Percentiles rank a stretch among this genome's conserved stretches.
phyloP scores from a whole-genome alignment of 2,113 vertebrate species.

The Nipponia nippon region DNA sequence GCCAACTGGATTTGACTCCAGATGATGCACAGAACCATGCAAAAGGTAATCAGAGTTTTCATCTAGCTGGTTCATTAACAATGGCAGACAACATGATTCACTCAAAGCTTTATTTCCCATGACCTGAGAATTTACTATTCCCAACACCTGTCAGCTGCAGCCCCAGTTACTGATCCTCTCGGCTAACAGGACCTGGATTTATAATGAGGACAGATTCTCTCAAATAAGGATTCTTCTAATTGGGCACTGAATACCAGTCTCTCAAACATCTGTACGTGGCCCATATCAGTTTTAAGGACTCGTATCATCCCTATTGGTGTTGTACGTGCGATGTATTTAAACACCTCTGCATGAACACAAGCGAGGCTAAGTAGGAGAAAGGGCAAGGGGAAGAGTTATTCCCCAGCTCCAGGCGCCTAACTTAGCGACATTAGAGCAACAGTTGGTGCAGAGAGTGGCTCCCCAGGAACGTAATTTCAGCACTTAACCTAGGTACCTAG shows the following conservation, averaged over 20 bases:
- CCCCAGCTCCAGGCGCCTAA: background rate
- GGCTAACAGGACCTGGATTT: background rate
- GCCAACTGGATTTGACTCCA: no score
- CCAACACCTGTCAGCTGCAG: background rate
- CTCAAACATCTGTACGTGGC: background rate
- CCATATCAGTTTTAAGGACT: background rate
- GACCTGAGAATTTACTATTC: background rate
- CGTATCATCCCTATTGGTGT: background rate
- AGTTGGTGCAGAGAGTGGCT: background rate
- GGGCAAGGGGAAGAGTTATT: background rate
- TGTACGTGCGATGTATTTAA: background rate
- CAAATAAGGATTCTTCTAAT: background rate
- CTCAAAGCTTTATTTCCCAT: background rate
- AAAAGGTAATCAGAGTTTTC: background rate
- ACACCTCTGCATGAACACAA: background rate
- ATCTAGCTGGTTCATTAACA: background rate
- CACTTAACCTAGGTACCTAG: background rate
- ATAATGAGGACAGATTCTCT: background rate
- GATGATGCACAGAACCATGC: background rate
- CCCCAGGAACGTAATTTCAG: background rate
- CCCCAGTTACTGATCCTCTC: background rate
- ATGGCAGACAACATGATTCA: background rate
- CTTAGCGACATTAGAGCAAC: background rate
- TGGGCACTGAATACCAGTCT: background rate
- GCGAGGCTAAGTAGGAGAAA: background rate